Evolutionary conservation across 2,888 invertebrate species (phyloP), one percentile per base, ranked within the genome.

Genomic region (Caenorhabditis sp.): DNA sequence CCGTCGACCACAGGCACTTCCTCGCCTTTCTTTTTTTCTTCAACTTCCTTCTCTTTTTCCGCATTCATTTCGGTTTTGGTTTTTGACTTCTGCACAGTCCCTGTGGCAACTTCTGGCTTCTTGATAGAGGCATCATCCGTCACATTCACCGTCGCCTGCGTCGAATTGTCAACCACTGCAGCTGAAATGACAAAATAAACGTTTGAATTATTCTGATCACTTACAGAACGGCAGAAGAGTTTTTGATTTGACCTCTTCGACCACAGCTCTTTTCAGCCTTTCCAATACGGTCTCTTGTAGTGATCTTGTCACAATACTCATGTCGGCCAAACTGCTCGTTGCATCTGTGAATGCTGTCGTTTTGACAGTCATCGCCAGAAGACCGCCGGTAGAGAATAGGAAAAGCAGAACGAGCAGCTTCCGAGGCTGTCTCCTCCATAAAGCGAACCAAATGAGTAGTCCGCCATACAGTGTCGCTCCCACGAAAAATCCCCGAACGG

Each of bases 71-170:
- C 74, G 0, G 81, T 75, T 46, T 81, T 81, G 11, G 75, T 79
- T 17, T 81, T 76, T 11, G 41, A 41, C 41, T 78, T 78, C 37
- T 56, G 55, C 2, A 55, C 56, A 20, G 48, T 71, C 52, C 79
- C 81, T 13, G 53, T 63, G 4, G 81, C 78, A 17, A 73, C 77
- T 70, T 81, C 79, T 9, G 79, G 79, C 71, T 74, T 74, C 71
- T 74, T 70, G 2, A 71, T 35, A 1, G 30, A 30, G n/a, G 48
- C 45, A 8, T 62, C 50, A 2, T 68, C 68, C 0, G 70, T 56
- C 9, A 52, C 30, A 37, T 59, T 72, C 1, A 3, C 17, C 13
- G 45, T 20, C 4, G 35, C 35, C 13, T 56, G 43, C 13, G 62
- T 73, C 13, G 62, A 24, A 35, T 79, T 62, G 30, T 63, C 63